Evolutionary conservation across 2,113 vertebrate genomes (phyloP).

Genomic region (Gymnarchus niloticus): DNA sequence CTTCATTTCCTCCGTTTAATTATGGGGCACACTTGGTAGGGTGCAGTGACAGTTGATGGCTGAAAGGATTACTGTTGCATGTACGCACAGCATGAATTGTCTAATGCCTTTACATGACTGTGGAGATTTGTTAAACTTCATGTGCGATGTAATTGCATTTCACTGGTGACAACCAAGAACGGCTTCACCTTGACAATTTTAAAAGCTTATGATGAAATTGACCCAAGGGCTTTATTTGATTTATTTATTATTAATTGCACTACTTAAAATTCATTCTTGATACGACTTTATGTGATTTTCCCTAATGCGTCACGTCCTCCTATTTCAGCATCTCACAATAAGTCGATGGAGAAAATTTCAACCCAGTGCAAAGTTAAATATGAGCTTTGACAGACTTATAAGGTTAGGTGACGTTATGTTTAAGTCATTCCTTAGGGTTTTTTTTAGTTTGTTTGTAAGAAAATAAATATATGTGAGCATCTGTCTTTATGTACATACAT

Average conservation of each 20-base stretch:
- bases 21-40: background rate
- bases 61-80: background rate
- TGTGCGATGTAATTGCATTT: conserved; percentile 6
- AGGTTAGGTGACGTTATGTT: no score
- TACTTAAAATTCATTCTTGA: background rate
- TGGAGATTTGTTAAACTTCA: background rate
- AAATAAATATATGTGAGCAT: no score
- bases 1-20: conserved; percentile 2
- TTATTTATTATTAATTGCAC: background rate
- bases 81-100: background rate
- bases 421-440: no score
- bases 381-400: background rate
- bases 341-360: background rate
- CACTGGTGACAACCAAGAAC: background rate
- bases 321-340: background rate
- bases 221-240: background rate
- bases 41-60: background rate
- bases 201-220: background rate
- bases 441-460: background rate
- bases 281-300: background rate
- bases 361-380: background rate
- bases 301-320: background rate
- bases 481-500: background rate
- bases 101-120: background rate
- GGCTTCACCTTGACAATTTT: conserved; percentile 1